A percentile compares a stretch with the other conserved stretches of the same genome.
phyloP scores from a whole-genome alignment of 2,888 invertebrate genomes.

The Phlogophora meticulosa region DNA sequence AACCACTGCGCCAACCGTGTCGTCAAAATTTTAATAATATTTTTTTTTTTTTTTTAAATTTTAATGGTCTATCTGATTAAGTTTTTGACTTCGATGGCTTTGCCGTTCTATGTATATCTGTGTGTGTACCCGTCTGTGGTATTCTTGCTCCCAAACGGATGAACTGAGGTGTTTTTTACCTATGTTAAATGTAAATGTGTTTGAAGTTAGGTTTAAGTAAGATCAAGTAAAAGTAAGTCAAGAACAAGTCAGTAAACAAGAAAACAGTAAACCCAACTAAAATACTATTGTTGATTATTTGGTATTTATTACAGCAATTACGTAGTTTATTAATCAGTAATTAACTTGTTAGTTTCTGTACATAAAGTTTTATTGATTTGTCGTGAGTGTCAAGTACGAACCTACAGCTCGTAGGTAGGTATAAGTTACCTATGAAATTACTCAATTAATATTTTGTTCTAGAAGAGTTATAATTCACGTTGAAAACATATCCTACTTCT shows the following conservation, averaged over 20 bases:
- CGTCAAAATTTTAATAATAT: too few species aligned
- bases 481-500: background rate
- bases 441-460: background rate
- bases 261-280: background rate
- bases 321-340: slow-evolving; percentile 15
- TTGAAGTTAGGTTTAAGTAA: too few species aligned
- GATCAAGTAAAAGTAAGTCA: background rate
- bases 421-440: background rate
- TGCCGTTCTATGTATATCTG: too few species aligned
- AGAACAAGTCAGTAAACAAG: background rate
- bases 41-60: too few species aligned
- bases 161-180: background rate
- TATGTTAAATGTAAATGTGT: too few species aligned
- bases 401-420: background rate
- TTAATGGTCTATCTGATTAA: too few species aligned
- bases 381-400: slow-evolving; percentile 20
- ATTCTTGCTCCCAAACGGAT: too few species aligned
- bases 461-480: background rate
- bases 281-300: background rate
- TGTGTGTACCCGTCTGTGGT: too few species aligned
- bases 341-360: slow-evolving; percentile 18
- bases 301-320: slow-evolving; percentile 17
- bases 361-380: slow-evolving; percentile 30
- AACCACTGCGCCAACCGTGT: too few species aligned
- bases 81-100: too few species aligned